These are phyloP conservation scores for Cynoglossus semilaevis DNA, from an alignment of 2,113 vertebrate species.

Conservation along the genomic window DNA sequence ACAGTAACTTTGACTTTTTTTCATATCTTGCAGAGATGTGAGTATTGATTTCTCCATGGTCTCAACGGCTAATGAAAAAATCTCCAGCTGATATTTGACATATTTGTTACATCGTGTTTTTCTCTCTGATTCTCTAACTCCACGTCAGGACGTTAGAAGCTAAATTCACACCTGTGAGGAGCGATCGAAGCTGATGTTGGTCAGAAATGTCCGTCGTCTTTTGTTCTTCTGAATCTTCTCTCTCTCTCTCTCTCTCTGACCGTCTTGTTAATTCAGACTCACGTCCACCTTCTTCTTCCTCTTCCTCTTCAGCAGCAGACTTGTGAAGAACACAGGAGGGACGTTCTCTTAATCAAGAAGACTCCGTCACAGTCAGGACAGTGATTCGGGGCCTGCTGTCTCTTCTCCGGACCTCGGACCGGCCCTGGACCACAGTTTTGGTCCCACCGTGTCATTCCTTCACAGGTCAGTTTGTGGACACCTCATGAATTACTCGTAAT, in stretches of 20 bases:
- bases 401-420: background rate
- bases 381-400: background rate
- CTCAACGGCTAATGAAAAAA: no score
- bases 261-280: background rate
- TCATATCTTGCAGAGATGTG: no score
- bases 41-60: no score
- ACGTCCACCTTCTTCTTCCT: background rate
- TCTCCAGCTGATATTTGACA: no score
- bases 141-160: no score
- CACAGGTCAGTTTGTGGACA: background rate
- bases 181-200: no score
- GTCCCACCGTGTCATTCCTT: slow-evolving; percentile 9
- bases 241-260: background rate
- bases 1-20: no score
- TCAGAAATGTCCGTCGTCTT: no score
- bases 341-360: background rate
- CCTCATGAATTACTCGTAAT: background rate
- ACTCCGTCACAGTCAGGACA: background rate
- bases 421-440: background rate
- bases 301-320: background rate
- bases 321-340: background rate
- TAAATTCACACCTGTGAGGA: no score
- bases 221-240: no score
- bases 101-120: no score
- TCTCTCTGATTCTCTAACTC: no score